A percentile compares a stretch with the other conserved stretches of the same genome.
These are phyloP conservation scores for Drosophila limbata DNA, from an alignment of 2,888 invertebrate species.

Conservation along the genomic window DNA sequence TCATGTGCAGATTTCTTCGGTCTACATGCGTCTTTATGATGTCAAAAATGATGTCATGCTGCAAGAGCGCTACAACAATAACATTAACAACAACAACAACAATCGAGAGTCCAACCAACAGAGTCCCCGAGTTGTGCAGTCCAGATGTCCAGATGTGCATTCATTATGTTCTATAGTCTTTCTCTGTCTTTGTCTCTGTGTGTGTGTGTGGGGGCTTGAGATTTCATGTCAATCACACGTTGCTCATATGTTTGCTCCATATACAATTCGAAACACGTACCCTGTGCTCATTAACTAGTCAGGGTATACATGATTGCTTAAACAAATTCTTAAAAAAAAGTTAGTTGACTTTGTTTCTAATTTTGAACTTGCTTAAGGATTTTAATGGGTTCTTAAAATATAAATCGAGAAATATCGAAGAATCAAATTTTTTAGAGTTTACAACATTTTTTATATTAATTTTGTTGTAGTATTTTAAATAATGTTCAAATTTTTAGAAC, in stretches of 20 bases:
- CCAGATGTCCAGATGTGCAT: slow-evolving; percentile 72
- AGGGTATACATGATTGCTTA: background rate
- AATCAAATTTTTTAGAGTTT: background rate
- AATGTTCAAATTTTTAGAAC: no score
- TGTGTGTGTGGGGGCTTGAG: slow-evolving; percentile 40
- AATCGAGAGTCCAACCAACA: slow-evolving; percentile 18
- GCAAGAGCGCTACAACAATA: slow-evolving; percentile 73
- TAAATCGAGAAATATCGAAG: background rate
- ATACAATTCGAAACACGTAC: slow-evolving; percentile 56
- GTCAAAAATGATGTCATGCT: slow-evolving; percentile 81
- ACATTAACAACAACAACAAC: slow-evolving; percentile 38
- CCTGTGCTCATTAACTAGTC: slow-evolving; percentile 24
- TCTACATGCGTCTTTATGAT: slow-evolving; percentile 56
- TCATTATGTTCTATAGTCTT: slow-evolving; percentile 63
- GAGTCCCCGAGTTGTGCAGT: slow-evolving; percentile 41
- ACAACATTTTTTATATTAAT: background rate
- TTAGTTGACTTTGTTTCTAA: background rate
- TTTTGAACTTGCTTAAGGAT: background rate
- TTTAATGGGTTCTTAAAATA: no score
- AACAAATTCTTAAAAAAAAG: background rate
- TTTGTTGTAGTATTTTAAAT: background rate
- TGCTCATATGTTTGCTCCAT: slow-evolving; percentile 72
- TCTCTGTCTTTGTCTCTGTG: background rate
- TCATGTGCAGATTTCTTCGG: slow-evolving; percentile 68
- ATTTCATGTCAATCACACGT: slow-evolving; percentile 78